A percentile compares a stretch with the other conserved stretches of the same genome.
These are phyloP conservation scores for Phymanthus crucifer DNA, from an alignment of 92 coral and sea anemone species.

Conservation along the genomic window DNA sequence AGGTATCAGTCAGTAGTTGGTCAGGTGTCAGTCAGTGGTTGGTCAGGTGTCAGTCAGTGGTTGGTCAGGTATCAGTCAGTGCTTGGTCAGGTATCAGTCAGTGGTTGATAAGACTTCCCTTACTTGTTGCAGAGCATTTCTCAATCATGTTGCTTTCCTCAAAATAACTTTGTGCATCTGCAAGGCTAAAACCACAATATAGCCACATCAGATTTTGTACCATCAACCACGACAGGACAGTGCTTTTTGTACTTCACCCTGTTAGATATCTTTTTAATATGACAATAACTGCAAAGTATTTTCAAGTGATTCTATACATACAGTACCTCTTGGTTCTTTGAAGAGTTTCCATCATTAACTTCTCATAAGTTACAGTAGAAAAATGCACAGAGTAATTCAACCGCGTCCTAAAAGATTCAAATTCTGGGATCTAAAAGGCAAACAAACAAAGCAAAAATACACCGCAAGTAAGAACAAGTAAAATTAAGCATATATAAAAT, in stretches of 20 bases:
- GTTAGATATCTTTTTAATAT: too few relatives aligned
- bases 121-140: constrained; percentile 77
- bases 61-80: too few relatives aligned
- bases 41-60: too few relatives aligned
- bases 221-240: too few relatives aligned
- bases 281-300: not conserved
- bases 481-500: not conserved
- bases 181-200: constrained; percentile 48
- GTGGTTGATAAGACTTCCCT: constrained; percentile 2
- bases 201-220: too few relatives aligned
- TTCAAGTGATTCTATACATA: not conserved
- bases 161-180: constrained; percentile 71
- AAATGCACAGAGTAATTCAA: constrained; percentile 75
- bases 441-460: not conserved
- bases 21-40: too few relatives aligned
- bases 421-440: constrained; percentile 87
- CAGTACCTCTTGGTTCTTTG: constrained; percentile 77
- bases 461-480: not conserved
- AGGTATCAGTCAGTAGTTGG: too few relatives aligned
- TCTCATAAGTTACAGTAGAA: constrained; percentile 79
- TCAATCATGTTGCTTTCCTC: constrained; percentile 64
- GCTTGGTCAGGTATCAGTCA: too few relatives aligned
- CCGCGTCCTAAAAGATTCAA: constrained; percentile 71
- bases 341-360: constrained; percentile 73
- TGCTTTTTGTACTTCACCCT: too few relatives aligned